Conservation (phyloP, 2,797 vertebrate genomes). For the Arctocebus calabarensis region DNA sequence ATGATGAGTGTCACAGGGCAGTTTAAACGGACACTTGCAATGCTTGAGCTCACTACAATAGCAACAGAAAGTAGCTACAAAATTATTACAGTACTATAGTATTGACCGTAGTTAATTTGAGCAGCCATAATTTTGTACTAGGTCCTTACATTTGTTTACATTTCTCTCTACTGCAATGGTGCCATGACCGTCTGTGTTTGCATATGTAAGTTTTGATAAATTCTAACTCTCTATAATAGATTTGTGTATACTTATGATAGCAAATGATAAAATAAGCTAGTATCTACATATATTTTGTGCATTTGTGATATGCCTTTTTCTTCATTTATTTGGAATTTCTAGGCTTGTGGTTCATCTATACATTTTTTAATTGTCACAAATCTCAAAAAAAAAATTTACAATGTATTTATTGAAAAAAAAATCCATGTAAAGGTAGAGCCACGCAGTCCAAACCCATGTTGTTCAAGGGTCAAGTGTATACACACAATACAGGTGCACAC, state of each 20-base stretch:
- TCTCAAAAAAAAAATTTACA: neutral
- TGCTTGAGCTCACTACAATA: neutral
- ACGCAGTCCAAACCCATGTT: neutral
- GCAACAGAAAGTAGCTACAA: neutral
- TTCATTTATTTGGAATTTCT: neutral
- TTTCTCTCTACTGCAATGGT: neutral
- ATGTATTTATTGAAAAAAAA: neutral
- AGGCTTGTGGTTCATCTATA: neutral
- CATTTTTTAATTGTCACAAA: neutral
- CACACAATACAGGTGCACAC: neutral
- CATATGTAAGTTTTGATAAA: neutral
- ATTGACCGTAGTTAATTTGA: neutral
- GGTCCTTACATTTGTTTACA: neutral
- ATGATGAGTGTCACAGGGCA: neutral
- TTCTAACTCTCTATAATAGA: neutral
- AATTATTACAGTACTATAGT: neutral
- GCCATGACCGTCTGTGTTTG: neutral
- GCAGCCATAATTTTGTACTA: neutral
- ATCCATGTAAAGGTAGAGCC: neutral
- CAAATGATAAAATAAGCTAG: neutral
- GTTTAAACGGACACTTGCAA: neutral
- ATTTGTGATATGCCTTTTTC: neutral
- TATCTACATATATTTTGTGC: neutral
- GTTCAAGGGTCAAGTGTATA: neutral
- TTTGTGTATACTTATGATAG: neutral